These are phyloP conservation scores for Indicator maculatus DNA, from an alignment of 2,113 vertebrate species.

Conservation along the genomic window DNA sequence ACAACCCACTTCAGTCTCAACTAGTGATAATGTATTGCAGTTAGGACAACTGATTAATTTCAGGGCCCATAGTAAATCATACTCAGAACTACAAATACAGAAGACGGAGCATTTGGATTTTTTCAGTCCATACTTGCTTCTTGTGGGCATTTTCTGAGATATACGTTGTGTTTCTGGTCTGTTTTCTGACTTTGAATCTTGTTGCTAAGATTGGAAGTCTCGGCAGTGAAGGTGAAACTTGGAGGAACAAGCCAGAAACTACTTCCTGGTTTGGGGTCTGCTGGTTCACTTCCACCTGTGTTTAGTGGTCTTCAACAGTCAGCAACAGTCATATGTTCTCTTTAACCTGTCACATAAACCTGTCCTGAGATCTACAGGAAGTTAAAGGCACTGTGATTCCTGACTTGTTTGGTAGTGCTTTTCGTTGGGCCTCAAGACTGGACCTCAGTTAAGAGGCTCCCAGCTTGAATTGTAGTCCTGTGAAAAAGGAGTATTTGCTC, in stretches of 20 bases:
- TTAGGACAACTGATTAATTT: background rate
- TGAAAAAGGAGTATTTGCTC: background rate
- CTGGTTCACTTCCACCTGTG: background rate
- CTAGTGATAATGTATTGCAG: background rate
- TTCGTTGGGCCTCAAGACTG: background rate
- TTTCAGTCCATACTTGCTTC: background rate
- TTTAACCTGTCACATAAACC: background rate
- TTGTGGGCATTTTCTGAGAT: background rate
- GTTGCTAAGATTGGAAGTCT: background rate
- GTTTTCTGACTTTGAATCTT: background rate
- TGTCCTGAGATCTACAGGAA: background rate
- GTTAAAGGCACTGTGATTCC: background rate
- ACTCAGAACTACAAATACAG: background rate
- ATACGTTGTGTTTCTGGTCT: background rate
- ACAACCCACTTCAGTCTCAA: background rate
- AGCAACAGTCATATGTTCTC: fast-evolving
- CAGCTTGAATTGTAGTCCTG: background rate
- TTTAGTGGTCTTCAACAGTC: background rate
- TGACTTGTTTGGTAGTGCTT: background rate
- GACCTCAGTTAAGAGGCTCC: background rate
- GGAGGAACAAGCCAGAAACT: background rate
- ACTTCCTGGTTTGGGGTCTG: background rate
- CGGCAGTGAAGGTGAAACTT: background rate
- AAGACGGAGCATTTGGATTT: background rate
- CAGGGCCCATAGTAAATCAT: background rate